phyloP scores from a whole-genome alignment of 2,113 vertebrate genomes.

The Anarhynchus alexandrinus region DNA sequence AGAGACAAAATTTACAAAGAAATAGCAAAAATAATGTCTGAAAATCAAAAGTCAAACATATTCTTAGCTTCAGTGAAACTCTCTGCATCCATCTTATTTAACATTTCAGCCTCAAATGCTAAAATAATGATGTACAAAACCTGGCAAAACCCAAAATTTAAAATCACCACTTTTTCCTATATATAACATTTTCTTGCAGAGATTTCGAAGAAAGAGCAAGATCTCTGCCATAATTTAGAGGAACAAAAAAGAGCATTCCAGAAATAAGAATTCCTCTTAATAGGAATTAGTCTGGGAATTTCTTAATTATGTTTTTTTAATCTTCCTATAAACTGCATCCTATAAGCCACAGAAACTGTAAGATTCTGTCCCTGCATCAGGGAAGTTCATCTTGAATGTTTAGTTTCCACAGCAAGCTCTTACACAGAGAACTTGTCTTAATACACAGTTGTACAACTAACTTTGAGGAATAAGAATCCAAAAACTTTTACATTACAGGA shows the following conservation, averaged over 20 bases:
- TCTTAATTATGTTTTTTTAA: too few relatives aligned
- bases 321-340: background rate
- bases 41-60: background rate
- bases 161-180: background rate
- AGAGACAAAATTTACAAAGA: background rate
- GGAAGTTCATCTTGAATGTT: background rate
- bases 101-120: background rate
- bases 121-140: background rate
- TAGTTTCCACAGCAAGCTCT: background rate
- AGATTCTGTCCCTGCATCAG: background rate
- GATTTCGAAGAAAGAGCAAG: background rate
- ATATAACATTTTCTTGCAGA: background rate
- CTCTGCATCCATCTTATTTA: background rate
- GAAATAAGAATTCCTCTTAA: background rate
- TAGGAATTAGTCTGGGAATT: background rate
- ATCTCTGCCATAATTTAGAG: background rate
- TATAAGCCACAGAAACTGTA: background rate
- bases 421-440: background rate
- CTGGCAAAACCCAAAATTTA: background rate
- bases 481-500: background rate
- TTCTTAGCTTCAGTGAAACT: background rate
- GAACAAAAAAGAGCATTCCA: background rate
- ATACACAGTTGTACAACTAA: background rate
- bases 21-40: background rate
- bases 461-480: background rate